These are phyloP conservation scores for Balaenoptera acutorostrata DNA, from an alignment of 2,113 vertebrate species.

Conservation along the genomic window DNA sequence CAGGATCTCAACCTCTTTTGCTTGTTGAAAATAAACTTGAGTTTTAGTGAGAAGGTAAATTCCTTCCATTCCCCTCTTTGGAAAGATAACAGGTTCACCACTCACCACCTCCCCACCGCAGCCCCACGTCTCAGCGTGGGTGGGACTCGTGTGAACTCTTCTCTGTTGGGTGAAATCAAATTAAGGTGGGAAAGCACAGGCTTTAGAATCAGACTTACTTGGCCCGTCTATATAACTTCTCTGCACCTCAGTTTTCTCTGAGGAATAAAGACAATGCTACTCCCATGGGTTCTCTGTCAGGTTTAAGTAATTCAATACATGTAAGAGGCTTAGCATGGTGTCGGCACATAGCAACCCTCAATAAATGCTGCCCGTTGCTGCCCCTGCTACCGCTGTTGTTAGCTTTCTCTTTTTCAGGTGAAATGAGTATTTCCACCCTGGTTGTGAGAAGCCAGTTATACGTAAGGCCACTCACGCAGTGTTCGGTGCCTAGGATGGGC, in stretches of 20 bases:
- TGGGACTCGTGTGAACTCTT: not conserved
- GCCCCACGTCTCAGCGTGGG: too few species aligned
- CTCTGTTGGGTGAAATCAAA: not conserved
- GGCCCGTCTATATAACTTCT: not conserved
- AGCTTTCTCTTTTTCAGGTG: not conserved
- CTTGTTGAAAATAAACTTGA: not conserved
- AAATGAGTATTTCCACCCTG: not conserved
- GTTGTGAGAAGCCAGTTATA: not conserved
- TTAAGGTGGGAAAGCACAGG: not conserved
- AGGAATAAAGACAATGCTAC: not conserved
- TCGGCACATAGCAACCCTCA: too few species aligned
- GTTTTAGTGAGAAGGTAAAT: not conserved
- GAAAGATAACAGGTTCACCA: not conserved
- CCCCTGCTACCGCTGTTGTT: rapidly evolving
- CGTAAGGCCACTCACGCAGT: rapidly evolving
- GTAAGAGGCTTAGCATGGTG: not conserved
- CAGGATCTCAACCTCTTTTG: not conserved
- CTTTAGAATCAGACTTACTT: not conserved
- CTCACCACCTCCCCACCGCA: not conserved
- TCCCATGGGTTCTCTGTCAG: not conserved
- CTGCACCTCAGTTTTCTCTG: not conserved
- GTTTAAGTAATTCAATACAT: rapidly evolving
- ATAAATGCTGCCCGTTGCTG: rapidly evolving
- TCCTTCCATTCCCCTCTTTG: not conserved
- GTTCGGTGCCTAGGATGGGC: not conserved